Conservation (phyloP, 2,888 invertebrate species). For the Caenorhabditis panamensis region DNA sequence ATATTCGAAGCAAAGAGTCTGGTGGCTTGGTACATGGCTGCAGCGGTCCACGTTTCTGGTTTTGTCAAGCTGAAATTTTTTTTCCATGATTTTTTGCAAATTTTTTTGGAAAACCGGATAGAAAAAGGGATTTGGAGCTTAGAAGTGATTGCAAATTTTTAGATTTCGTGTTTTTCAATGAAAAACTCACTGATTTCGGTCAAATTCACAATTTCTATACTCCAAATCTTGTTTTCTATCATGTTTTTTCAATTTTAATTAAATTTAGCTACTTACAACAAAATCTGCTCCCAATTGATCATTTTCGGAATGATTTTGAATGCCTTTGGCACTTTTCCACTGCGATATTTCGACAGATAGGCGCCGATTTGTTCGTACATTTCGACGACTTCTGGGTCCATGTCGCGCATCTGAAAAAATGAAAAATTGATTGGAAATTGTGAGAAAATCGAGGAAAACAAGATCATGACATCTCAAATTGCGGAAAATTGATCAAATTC, state of each 20-base stretch:
- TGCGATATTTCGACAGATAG: constrained; percentile 91
- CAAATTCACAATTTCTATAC: no score
- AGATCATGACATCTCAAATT: not conserved
- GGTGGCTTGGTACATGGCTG: constrained; percentile 96
- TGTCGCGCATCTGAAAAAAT: constrained; percentile 71
- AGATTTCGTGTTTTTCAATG: no score
- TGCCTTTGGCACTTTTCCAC: constrained; percentile 97
- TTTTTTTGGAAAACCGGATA: no score
- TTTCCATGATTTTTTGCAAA: no score
- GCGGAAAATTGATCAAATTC: no score
- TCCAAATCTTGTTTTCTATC: no score
- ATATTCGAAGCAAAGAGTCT: constrained; percentile 97
- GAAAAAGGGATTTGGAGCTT: no score
- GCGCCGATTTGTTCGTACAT: constrained; percentile 94
- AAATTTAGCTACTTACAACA: constrained; percentile 79
- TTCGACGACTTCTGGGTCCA: constrained; percentile 88
- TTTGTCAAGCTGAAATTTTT: constrained; percentile 83
- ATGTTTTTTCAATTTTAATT: no score
- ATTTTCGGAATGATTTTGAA: constrained; percentile 96
- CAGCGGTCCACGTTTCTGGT: constrained; percentile 97
- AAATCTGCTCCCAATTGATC: constrained; percentile 82
- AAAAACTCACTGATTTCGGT: no score
- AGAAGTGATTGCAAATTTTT: no score
- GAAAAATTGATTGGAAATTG: not conserved
- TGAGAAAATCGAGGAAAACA: no score